A percentile compares a stretch with the other conserved stretches of the same genome.
These are phyloP conservation scores for Regulus satrapa DNA, from an alignment of 2,113 vertebrate species.

Conservation along the genomic window DNA sequence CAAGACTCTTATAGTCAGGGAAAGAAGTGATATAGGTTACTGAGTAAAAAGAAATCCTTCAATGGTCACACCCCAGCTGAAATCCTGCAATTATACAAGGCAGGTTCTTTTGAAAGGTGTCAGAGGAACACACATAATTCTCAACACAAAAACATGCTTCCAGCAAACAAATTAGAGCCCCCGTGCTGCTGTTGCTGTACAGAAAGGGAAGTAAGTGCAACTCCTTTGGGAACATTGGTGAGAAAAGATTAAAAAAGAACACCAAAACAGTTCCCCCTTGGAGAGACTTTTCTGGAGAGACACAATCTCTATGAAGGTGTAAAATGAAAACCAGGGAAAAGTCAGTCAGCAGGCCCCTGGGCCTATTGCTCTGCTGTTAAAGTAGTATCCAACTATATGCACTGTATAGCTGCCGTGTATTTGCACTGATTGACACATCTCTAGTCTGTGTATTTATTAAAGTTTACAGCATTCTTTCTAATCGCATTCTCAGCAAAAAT, in stretches of 20 bases:
- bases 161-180: slow-evolving; percentile 1
- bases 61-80: not conserved
- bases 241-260: not conserved
- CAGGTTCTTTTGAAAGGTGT: not conserved
- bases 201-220: not conserved
- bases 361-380: not conserved
- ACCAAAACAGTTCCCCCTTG: not conserved
- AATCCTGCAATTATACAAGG: not conserved
- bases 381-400: not conserved
- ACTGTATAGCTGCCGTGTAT: not conserved
- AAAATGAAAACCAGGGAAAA: not conserved
- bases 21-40: not conserved
- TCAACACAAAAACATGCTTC: not conserved
- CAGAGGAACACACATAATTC: not conserved
- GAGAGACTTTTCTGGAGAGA: not conserved
- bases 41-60: not conserved
- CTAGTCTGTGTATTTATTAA: not conserved
- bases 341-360: not conserved
- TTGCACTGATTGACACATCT: not conserved
- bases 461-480: not conserved
- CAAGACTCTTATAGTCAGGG: not conserved
- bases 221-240: not conserved
- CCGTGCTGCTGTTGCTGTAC: not conserved
- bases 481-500: not conserved
- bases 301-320: not conserved